phyloP scores from a whole-genome alignment of 2,888 invertebrate species.

The Aquatica leii region DNA sequence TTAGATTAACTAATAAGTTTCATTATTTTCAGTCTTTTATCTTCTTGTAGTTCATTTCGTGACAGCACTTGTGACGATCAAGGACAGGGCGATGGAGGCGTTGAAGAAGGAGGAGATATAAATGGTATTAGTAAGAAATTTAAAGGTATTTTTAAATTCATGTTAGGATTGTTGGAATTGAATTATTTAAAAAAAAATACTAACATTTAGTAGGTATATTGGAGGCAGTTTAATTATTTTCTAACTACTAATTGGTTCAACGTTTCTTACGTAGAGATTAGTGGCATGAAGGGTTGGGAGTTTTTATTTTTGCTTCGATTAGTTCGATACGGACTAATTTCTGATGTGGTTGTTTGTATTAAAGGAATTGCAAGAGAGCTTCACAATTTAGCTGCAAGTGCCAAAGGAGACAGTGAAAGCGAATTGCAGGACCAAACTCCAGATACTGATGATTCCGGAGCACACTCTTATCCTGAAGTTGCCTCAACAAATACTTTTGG shows the following conservation, averaged over 20 bases:
- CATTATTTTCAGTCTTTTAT: constrained; percentile 71
- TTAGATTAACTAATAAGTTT: constrained; percentile 32
- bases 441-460: constrained; percentile 76
- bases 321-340: background rate
- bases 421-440: constrained; percentile 75
- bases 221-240: background rate
- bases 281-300: too few species aligned
- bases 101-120: constrained; percentile 65
- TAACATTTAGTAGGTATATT: constrained; percentile 13
- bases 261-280: too few species aligned
- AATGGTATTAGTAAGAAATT: constrained; percentile 61
- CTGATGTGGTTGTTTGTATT: background rate
- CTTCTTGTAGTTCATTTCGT: constrained; percentile 86
- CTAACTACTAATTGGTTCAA: background rate
- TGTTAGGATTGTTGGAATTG: constrained; percentile 4
- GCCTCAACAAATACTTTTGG: constrained; percentile 62
- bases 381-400: constrained; percentile 61
- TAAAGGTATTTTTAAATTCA: constrained; percentile 52
- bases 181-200: constrained; percentile 16
- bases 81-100: constrained; percentile 63
- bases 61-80: constrained; percentile 82
- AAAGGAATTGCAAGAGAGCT: constrained; percentile 61
- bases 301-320: constrained; percentile 18
- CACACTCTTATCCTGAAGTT: constrained; percentile 63
- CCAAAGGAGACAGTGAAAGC: constrained; percentile 72